A percentile compares a stretch with the other conserved stretches of the same genome.
These are phyloP conservation scores for Limonius californicus DNA, from an alignment of 1,140 invertebrate species.

Conservation along the genomic window DNA sequence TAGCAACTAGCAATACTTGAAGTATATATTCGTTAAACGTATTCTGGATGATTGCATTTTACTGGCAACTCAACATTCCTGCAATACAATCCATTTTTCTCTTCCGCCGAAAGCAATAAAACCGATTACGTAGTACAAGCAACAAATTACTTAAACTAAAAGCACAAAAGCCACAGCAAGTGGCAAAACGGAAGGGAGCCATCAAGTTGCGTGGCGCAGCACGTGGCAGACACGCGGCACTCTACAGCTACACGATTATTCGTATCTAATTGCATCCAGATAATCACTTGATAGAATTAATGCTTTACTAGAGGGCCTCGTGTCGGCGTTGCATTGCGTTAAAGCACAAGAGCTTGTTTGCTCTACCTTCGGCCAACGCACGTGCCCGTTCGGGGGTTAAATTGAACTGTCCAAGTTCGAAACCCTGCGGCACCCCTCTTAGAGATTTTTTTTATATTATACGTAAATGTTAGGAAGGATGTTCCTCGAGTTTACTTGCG, in stretches of 20 bases:
- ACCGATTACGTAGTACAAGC: too few relatives aligned
- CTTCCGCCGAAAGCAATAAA: too few relatives aligned
- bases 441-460: not conserved
- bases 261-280: slow-evolving; percentile 8
- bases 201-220: not conserved
- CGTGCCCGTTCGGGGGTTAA: not conserved
- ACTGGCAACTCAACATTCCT: too few relatives aligned
- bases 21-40: too few relatives aligned
- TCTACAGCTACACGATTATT: slow-evolving; percentile 6
- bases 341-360: not conserved
- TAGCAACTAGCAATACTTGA: too few relatives aligned
- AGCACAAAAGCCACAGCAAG: not conserved
- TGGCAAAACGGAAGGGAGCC: not conserved
- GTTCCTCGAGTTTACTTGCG: not conserved
- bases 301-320: not conserved
- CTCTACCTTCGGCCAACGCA: not conserved
- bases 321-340: slow-evolving; percentile 5
- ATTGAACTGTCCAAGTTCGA: not conserved
- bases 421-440: not conserved
- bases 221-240: not conserved
- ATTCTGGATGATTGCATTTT: too few relatives aligned
- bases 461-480: too few relatives aligned
- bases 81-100: too few relatives aligned
- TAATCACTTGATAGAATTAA: slow-evolving; percentile 14
- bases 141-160: not conserved